Conservation (phyloP, 2,797 vertebrate species). For the Cygnus olor region DNA sequence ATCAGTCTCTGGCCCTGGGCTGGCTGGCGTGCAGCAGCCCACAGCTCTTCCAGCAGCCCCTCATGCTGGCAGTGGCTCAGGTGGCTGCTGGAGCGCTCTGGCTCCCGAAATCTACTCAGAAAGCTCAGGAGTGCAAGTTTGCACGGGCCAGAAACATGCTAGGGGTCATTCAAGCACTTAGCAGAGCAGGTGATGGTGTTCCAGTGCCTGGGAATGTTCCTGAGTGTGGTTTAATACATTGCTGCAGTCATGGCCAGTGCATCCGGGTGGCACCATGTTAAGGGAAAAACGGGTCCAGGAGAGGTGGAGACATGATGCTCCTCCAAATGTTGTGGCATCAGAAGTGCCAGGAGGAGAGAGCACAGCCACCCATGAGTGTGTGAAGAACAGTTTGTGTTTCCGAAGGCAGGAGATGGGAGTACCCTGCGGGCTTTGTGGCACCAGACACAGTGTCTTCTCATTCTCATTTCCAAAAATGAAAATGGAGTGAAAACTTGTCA, state of each 20-base stretch:
- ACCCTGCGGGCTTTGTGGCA: neutral
- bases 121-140: rapidly evolving
- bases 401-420: neutral
- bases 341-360: neutral
- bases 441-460: neutral
- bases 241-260: rapidly evolving
- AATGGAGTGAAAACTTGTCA: neutral
- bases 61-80: neutral
- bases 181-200: rapidly evolving
- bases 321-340: neutral
- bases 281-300: neutral
- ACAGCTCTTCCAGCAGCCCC: neutral
- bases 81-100: neutral
- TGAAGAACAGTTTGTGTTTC: neutral
- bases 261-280: rapidly evolving
- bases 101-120: neutral
- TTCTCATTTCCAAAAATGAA: neutral
- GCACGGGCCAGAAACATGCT: rapidly evolving
- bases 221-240: rapidly evolving
- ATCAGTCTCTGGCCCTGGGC: neutral
- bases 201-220: neutral
- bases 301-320: neutral
- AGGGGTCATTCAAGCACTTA: neutral
- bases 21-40: neutral
- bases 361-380: rapidly evolving